Conservation (phyloP, 2,113 vertebrate species). For the Podiceps cristatus region DNA sequence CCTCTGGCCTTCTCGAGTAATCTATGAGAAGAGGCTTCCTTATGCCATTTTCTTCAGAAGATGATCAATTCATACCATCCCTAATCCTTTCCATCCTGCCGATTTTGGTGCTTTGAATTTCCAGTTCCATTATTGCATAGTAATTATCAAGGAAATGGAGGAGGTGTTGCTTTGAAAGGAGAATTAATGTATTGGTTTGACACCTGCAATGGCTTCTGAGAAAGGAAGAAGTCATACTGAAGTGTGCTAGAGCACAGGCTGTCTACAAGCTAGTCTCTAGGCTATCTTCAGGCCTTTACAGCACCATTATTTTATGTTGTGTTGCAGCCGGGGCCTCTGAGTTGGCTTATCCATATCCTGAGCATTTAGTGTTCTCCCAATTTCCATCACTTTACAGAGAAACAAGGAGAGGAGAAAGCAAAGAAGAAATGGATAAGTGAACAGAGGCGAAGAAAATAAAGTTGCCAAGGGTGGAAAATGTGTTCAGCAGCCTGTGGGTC, state of each 20-base stretch:
- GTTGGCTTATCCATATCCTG: not conserved
- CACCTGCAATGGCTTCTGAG: not conserved
- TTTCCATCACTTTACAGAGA: not conserved
- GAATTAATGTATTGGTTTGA: not conserved
- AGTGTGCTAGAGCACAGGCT: not conserved
- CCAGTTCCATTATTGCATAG: not conserved
- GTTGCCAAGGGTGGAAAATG: not conserved
- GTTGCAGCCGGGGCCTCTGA: not conserved
- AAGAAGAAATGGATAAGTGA: not conserved
- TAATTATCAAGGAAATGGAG: not conserved
- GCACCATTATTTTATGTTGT: not conserved
- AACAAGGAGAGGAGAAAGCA: not conserved
- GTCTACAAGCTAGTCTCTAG: not conserved
- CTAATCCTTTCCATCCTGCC: not conserved
- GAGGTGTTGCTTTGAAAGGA: not conserved
- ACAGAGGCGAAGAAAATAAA: not conserved
- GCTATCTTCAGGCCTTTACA: not conserved
- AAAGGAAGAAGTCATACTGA: not conserved
- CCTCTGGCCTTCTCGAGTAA: not conserved
- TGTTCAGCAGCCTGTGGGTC: not conserved
- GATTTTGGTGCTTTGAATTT: not conserved
- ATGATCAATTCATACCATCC: not conserved
- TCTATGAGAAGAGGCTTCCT: not conserved
- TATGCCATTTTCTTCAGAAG: not conserved
- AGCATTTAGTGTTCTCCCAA: not conserved